A percentile compares a stretch with the other conserved stretches of the same genome.
Conservation (phyloP, 2,113 vertebrate genomes). For the Chaetodon auriga region DNA sequence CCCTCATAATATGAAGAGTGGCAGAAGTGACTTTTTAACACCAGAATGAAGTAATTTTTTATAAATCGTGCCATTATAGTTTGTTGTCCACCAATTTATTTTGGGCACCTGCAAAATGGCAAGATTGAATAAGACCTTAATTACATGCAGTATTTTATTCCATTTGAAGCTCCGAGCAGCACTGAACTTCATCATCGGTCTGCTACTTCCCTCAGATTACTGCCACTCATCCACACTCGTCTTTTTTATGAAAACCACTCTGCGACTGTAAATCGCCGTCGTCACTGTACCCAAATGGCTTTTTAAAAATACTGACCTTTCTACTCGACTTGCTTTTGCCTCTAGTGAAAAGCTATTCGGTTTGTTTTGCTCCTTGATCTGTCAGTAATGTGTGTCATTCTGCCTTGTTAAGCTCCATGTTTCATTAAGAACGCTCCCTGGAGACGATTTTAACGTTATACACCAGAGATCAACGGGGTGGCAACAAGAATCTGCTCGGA, state of each 20-base stretch:
- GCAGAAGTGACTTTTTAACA: slow-evolving; percentile 46
- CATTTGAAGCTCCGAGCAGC: slow-evolving; percentile 13
- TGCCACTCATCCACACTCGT: slow-evolving; percentile 23
- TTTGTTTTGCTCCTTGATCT: slow-evolving; percentile 14
- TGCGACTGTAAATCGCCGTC: slow-evolving; percentile 47
- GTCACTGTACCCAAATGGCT: slow-evolving; percentile 3
- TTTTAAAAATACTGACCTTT: slow-evolving; percentile 19
- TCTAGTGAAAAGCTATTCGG: not conserved
- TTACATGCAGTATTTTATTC: slow-evolving; percentile 65
- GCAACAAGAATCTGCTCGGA: slow-evolving; percentile 2
- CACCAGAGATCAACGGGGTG: not conserved
- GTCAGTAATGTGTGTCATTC: slow-evolving; percentile 17
- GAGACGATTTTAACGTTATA: not conserved
- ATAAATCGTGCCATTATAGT: slow-evolving; percentile 37
- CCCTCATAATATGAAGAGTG: slow-evolving; percentile 63
- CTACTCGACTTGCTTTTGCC: not conserved
- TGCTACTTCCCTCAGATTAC: slow-evolving; percentile 9
- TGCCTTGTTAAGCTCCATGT: not conserved
- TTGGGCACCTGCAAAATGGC: slow-evolving; percentile 23
- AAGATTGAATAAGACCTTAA: slow-evolving; percentile 1
- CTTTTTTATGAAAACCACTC: slow-evolving; percentile 51
- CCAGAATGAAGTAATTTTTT: slow-evolving; percentile 26
- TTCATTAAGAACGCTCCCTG: not conserved
- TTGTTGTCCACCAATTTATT: slow-evolving; percentile 10
- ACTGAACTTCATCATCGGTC: not conserved